phyloP scores from a whole-genome alignment of 2,888 invertebrate genomes.

The Lucinisca nassula region DNA sequence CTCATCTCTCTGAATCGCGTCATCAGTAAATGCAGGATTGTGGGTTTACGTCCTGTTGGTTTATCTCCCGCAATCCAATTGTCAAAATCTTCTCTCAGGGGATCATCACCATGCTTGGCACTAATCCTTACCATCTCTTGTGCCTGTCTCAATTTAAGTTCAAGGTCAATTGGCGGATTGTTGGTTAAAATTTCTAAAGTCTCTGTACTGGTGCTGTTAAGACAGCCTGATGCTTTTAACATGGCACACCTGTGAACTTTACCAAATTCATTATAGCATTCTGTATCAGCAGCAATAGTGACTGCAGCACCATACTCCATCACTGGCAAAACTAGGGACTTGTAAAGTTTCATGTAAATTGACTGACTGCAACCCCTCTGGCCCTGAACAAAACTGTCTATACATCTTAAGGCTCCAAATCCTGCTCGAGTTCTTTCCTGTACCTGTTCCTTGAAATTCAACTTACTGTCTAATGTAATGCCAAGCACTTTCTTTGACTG shows the following conservation, averaged over 20 bases:
- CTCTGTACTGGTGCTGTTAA: no score
- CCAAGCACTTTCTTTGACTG: neutral
- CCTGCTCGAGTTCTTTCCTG: neutral
- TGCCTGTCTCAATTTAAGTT: no score
- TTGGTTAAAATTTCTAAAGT: no score
- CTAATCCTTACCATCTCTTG: no score
- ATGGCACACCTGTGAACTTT: conserved; percentile 13
- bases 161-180: no score
- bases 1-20: conserved; percentile 2
- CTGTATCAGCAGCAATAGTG: neutral
- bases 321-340: no score
- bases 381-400: neutral
- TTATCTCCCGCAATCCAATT: neutral
- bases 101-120: no score
- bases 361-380: conserved; percentile 2
- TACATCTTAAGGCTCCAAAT: neutral
- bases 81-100: no score
- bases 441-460: neutral
- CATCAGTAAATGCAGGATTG: neutral
- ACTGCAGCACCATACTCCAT: conserved; percentile 10
- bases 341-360: no score
- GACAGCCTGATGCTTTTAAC: conserved; percentile 13
- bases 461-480: neutral
- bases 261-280: neutral
- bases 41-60: neutral